Base-by-base conservation (phyloP, 2,113 vertebrate species). In the Lophochroa leadbeateri region DNA sequence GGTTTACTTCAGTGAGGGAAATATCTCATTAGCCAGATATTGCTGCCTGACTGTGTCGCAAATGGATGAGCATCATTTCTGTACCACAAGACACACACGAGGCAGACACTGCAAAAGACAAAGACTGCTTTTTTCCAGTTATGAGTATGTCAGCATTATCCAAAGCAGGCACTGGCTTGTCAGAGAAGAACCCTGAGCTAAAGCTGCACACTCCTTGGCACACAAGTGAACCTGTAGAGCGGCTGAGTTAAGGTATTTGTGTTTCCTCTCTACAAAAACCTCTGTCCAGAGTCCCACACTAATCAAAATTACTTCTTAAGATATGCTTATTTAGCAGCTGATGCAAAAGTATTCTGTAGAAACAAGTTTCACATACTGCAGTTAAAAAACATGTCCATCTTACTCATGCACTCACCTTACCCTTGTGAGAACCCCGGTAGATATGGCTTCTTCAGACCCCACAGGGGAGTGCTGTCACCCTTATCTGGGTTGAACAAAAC, bases 131-230 rank as follows among this genome's bases (percentile, higher is more conserved):
- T 18, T 7, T 29, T 65, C 64, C 23, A 76, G 27, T 49, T 43
- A 69, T 0, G 6, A 24, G 24, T 44, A 25, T 2, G 0, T 29
- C 35, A 43, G 29, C 10, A 15, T 61, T 50, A 57, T 27, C 9
- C 28, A 47, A 41, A 58, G 52, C 43, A 71, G 50, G 13, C 46
- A 8, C 11, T 31, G 50, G 14, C 9, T 82, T 75, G 14, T 47
- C 76, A 63, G 43, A 67, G 33, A 50, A 88, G 41, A 82, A 9
- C 57, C n/a, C 23, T 82, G 76, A 47, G n/a, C 15, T 1, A 0
- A 28, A 50, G 12, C 4, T 82, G 29, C 49, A 65, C 6, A 3
- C 7, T 23, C 29, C 28, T 44, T 2, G 3, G 14, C 28, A 61
- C 2, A 0, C 10, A 43, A n/a, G 8, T 24, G 41, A 70, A 67